Percentiles rank a stretch among this genome's conserved stretches.
Evolutionary conservation across 2,888 invertebrate genomes (phyloP).

Genomic region (Harpalus rubripes): DNA sequence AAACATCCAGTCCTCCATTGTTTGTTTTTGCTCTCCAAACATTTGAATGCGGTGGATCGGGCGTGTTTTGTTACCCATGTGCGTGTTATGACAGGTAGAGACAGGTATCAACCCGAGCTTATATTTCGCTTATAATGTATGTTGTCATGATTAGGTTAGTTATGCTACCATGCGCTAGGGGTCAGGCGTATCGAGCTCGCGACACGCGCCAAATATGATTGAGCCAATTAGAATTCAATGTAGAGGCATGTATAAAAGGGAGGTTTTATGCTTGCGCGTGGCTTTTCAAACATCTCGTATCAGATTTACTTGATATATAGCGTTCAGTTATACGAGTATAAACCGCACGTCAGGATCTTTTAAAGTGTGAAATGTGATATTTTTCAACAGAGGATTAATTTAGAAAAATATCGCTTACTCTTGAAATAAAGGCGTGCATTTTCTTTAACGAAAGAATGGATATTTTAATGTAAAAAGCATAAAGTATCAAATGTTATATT

Average conservation of each 20-base stretch:
- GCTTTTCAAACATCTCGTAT: slow-evolving; percentile 56
- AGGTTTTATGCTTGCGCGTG: slow-evolving; percentile 54
- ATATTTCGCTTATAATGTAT: slow-evolving; percentile 63
- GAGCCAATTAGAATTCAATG: slow-evolving; percentile 64
- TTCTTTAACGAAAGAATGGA: not conserved
- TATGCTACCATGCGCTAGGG: slow-evolving; percentile 44
- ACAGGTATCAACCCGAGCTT: slow-evolving; percentile 43
- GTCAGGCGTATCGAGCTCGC: slow-evolving; percentile 42
- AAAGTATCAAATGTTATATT: too few species aligned
- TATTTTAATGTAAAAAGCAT: not conserved
- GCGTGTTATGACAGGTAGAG: slow-evolving; percentile 57
- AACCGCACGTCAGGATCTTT: slow-evolving; percentile 26
- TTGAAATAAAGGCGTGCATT: not conserved
- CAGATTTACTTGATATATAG: slow-evolving; percentile 40
- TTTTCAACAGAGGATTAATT: slow-evolving; percentile 1
- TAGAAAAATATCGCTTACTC: not conserved
- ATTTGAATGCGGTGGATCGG: slow-evolving; percentile 45
- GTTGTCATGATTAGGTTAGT: slow-evolving; percentile 60
- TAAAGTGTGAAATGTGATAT: slow-evolving; percentile 22
- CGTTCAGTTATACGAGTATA: not conserved
- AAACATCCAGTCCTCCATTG: slow-evolving; percentile 46
- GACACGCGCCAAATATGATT: slow-evolving; percentile 63
- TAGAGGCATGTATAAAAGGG: slow-evolving; percentile 20
- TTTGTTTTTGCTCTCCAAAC: slow-evolving; percentile 57
- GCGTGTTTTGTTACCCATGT: slow-evolving; percentile 46